Evolutionary conservation across 2,888 invertebrate genomes (phyloP), one percentile per base, ranked within the genome.

Genomic region (Luperina nickerlii): DNA sequence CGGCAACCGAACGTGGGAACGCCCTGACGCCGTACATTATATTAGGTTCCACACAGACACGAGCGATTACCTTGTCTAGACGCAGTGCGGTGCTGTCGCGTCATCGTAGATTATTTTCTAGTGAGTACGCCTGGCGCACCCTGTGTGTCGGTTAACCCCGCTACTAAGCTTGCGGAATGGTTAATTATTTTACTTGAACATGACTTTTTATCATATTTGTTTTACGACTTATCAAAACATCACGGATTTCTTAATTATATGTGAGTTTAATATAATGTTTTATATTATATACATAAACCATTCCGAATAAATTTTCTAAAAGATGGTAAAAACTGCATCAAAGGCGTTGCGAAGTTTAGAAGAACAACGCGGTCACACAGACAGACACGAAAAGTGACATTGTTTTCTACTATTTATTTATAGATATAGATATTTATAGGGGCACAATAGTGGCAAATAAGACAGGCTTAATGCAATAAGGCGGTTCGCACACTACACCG

Each of bases 1-100:
- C 87, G 84, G 70, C 83, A 84, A 79, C 89, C 87, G 71, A 82
- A 67, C 86, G 86, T 88, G 86, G 76, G 88, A 86, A 85, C 86
- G 72, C 74, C 57, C 66, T 78, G 85, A 63, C 62, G 51, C 73
- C 65, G 67, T 18, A n/a, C 51, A 73, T 42, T 71, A 45, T 67
- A 67, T 77, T 74, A 85, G 72, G 74, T 42, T 76, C 13, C 27
- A 69, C 42, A 6, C 65, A 74, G 67, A 72, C 54, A 74, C 24
- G 38, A 38, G n/a, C 11, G 67, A 60, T 66, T 32, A 66, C 76
- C 68, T 66, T 8, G 77, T 70, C 76, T 72, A 84, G 70, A 70
- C 81, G 51, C n/a, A 62, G 48, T 63, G 60, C 24, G 72, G 63
- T 62, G 27, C 11, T 20, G n/a, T 62, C 79, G 11, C 73, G 60